Percentiles rank a stretch among this genome's conserved stretches.
phyloP scores from a whole-genome alignment of 2,888 invertebrate species.

The Gandaritis pyraliata region DNA sequence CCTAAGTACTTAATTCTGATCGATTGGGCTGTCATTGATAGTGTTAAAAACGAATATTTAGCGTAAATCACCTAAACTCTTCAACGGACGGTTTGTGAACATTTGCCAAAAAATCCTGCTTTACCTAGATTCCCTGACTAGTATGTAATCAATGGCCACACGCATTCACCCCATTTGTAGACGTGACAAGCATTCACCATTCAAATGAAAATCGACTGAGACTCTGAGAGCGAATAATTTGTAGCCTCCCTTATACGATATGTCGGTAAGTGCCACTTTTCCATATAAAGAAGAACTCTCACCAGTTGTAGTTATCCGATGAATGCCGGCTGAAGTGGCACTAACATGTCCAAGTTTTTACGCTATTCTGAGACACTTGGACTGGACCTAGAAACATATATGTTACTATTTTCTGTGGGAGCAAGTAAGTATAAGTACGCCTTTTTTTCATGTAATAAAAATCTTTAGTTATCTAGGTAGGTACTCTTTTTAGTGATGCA shows the following conservation, averaged over 20 bases:
- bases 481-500: too few relatives aligned
- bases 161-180: conserved; percentile 14
- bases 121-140: conserved; percentile 1
- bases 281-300: conserved; percentile 51
- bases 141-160: conserved; percentile 1
- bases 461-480: too few relatives aligned
- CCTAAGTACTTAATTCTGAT: conserved; percentile 1
- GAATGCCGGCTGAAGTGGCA: conserved; percentile 30
- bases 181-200: conserved; percentile 28
- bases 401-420: conserved; percentile 11
- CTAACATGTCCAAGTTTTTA: conserved; percentile 45
- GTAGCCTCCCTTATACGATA: conserved; percentile 46
- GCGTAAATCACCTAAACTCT: too few relatives aligned
- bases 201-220: conserved; percentile 49
- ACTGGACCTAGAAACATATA: conserved; percentile 22
- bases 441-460: too few relatives aligned
- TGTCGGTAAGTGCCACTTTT: conserved; percentile 43
- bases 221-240: conserved; percentile 48
- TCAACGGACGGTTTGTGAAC: too few relatives aligned
- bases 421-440: too few relatives aligned
- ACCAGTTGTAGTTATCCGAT: conserved; percentile 41
- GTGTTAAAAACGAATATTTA: too few relatives aligned
- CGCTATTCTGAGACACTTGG: conserved; percentile 28
- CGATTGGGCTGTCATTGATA: conserved; percentile 2
- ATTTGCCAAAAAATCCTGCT: neutral